Evolutionary conservation across 2,113 vertebrate species (phyloP), one percentile per base, ranked within the genome.

Genomic region (Vidua macroura): DNA sequence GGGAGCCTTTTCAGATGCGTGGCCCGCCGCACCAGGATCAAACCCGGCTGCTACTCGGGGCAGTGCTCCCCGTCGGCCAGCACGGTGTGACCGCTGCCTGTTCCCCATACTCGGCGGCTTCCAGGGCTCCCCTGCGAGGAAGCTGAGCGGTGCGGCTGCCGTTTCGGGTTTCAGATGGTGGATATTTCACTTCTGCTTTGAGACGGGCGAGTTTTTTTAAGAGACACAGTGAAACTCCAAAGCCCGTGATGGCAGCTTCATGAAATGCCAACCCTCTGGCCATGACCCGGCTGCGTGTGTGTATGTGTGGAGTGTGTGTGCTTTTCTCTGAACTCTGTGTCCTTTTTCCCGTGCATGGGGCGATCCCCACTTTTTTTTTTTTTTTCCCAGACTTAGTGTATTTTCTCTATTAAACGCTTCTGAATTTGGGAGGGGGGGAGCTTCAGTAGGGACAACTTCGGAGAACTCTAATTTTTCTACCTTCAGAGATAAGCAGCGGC

Each of bases 101-200:
- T 23, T 84, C 15, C 15, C 52, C 2, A 43, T 3, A 1, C 39
- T 35, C 60, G 8, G 79, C 17, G 22, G 78, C 59, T 89, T 44
- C 60, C 37, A 7, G 53, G 49, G 52, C 69, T 92, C 27, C 73
- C 41, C 43, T 37, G 92, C 92, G 90, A 92, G 95, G 95, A 97
- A 96, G 96, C 94, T 51, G 94, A 92, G 97, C 93, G 88, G 92
- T 86, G 95, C 83, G 72, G 90, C 83, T 35, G 67, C 94, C 96
- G 97, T 98, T 98, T 98, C 96, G 80, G 90, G 92, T 98, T 98
- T 97, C 98, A 97, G 76, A 88, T 92, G 84, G 96, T 92, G 97
- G 96, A 79, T 97, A 97, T 98, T 98, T 98, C 98, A 98, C 97
- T 98, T 98, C 97, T 98, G 96, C 96, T 98, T 98, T 98, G 95